Evolutionary conservation across 2,888 invertebrate species (phyloP).

Genomic region (Notocelia uddmanniana): DNA sequence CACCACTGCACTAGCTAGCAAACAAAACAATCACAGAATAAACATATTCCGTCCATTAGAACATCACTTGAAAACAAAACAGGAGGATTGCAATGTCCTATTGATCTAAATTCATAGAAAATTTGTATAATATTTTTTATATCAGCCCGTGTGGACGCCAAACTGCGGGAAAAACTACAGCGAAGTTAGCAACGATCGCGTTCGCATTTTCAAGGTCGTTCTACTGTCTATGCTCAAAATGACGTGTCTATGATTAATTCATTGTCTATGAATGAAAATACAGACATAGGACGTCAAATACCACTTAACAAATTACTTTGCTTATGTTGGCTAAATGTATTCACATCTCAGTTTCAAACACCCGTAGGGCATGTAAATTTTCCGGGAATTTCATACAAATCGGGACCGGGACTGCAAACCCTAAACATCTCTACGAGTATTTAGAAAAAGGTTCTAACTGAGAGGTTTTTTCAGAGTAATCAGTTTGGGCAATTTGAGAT

Average conservation of each 20-base stretch:
- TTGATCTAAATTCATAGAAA: conserved; percentile 80
- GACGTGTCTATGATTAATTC: conserved; percentile 50
- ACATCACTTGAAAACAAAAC: conserved; percentile 68
- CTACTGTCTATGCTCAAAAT: conserved; percentile 61
- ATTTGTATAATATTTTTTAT: conserved; percentile 70
- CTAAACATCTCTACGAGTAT: too few relatives aligned
- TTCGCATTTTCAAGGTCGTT: conserved; percentile 71
- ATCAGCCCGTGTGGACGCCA: conserved; percentile 82
- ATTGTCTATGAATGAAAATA: conserved; percentile 46
- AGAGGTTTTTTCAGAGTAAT: too few relatives aligned
- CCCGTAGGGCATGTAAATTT: too few relatives aligned
- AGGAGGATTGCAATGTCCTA: conserved; percentile 61
- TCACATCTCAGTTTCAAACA: too few relatives aligned
- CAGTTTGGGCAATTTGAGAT: too few relatives aligned
- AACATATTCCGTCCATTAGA: conserved; percentile 72
- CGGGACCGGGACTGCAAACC: too few relatives aligned
- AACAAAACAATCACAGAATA: conserved; percentile 70
- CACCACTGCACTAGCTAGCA: conserved; percentile 70
- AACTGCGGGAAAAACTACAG: conserved; percentile 85
- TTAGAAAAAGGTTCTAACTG: too few relatives aligned
- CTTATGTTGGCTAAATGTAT: not conserved
- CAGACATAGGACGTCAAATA: conserved; percentile 1
- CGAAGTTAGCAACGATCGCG: conserved; percentile 72
- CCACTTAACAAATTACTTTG: not conserved
- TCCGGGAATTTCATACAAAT: too few relatives aligned